Conservation (phyloP, 2,113 vertebrate genomes). For the Sinocyclocheilus anophthalmus region DNA sequence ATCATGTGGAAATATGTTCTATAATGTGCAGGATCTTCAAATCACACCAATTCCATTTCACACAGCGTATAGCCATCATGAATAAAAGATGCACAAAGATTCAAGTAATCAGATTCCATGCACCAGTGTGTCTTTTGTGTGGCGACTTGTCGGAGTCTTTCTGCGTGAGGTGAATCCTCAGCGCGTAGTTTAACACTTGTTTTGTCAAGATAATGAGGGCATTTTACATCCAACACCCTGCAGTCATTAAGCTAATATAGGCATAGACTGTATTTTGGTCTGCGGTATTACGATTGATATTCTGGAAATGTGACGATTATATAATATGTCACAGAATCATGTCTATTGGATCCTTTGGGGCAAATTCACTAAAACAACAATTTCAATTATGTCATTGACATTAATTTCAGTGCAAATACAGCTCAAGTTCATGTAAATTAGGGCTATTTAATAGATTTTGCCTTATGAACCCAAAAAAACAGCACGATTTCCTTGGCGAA, state of each 20-base stretch:
- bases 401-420: background rate
- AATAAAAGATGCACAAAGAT: slow-evolving; percentile 51
- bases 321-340: background rate
- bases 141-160: slow-evolving; percentile 19
- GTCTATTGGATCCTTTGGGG: background rate
- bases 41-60: slow-evolving; percentile 17
- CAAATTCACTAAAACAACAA: background rate
- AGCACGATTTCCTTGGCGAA: too few species aligned
- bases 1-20: slow-evolving; percentile 28
- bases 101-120: slow-evolving; percentile 31
- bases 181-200: slow-evolving; percentile 24
- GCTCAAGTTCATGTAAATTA: background rate
- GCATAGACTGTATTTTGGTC: slow-evolving; percentile 9
- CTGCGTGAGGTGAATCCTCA: slow-evolving; percentile 41
- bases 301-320: background rate
- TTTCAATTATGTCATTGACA: background rate
- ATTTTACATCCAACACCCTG: slow-evolving; percentile 37
- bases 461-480: too few species aligned
- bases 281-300: background rate
- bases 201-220: slow-evolving; percentile 37
- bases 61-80: slow-evolving; percentile 30
- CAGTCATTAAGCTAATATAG: slow-evolving; percentile 31
- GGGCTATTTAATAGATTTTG: background rate
- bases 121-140: slow-evolving; percentile 30
- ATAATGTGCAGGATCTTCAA: slow-evolving; percentile 15